Percentiles rank a stretch among this genome's conserved stretches.
phyloP scores from a whole-genome alignment of 1,140 invertebrate species.

The Zeugodacus cucurbitae region DNA sequence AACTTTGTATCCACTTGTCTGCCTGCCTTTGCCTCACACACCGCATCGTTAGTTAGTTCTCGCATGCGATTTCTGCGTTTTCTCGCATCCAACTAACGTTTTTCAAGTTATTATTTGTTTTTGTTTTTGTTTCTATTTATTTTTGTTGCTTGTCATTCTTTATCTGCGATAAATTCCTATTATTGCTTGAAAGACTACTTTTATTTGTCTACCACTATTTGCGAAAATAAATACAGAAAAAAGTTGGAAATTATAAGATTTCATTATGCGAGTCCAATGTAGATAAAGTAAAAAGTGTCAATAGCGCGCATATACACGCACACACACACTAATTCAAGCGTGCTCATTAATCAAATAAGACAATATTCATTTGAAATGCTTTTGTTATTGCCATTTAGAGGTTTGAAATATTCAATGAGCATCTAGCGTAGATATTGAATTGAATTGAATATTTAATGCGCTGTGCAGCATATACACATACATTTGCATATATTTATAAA shows the following conservation, averaged over 20 bases:
- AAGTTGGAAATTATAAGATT: background rate
- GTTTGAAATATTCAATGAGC: background rate
- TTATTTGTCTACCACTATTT: background rate
- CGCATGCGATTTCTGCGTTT: slow-evolving; percentile 25
- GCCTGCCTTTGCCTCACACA: background rate
- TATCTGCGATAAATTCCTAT: slow-evolving; percentile 16
- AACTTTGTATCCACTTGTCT: background rate
- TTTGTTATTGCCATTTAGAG: background rate
- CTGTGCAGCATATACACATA: background rate
- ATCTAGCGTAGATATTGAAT: background rate
- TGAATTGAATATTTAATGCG: slow-evolving; percentile 3
- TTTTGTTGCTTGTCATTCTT: background rate
- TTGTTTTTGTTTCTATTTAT: background rate
- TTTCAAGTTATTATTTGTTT: background rate
- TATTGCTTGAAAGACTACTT: background rate
- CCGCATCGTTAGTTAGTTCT: background rate
- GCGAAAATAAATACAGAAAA: background rate
- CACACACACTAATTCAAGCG: background rate
- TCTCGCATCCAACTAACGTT: background rate
- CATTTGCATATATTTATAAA: background rate
- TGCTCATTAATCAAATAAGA: slow-evolving; percentile 24
- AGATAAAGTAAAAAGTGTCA: background rate
- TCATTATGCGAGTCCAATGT: background rate
- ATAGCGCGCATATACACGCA: background rate
- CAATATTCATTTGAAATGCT: background rate